A percentile compares a stretch with the other conserved stretches of the same genome.
These are phyloP conservation scores for Orycteropus afer DNA, from an alignment of 2,113 vertebrate species.

Conservation along the genomic window DNA sequence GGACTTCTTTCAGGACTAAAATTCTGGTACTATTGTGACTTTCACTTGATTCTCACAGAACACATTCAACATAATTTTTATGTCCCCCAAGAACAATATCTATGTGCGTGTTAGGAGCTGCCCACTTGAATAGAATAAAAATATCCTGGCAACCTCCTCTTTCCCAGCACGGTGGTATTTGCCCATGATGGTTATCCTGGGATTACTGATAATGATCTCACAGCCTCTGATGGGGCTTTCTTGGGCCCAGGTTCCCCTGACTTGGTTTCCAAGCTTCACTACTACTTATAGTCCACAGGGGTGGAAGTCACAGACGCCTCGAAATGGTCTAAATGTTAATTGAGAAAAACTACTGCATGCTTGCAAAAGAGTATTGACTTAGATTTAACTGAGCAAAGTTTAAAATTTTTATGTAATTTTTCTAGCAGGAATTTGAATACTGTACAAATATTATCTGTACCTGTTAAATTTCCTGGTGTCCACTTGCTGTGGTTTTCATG, in stretches of 20 bases:
- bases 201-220: background rate
- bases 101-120: background rate
- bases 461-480: slow-evolving; percentile 26
- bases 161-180: background rate
- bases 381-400: background rate
- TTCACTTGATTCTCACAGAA: background rate
- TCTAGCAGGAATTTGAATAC: background rate
- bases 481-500: background rate
- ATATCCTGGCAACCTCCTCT: background rate
- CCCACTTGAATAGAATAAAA: background rate
- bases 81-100: background rate
- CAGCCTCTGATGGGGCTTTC: background rate
- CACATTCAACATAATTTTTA: background rate
- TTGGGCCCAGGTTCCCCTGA: background rate
- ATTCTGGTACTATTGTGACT: background rate
- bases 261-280: background rate
- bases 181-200: background rate
- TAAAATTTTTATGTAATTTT: background rate
- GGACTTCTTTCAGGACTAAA: background rate
- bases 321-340: background rate
- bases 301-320: background rate
- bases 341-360: background rate
- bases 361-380: background rate
- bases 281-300: background rate
- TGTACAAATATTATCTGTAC: slow-evolving; percentile 21